These are phyloP conservation scores for Dolichallabes microphthalmus DNA, from an alignment of 2,113 vertebrate species.

Conservation along the genomic window DNA sequence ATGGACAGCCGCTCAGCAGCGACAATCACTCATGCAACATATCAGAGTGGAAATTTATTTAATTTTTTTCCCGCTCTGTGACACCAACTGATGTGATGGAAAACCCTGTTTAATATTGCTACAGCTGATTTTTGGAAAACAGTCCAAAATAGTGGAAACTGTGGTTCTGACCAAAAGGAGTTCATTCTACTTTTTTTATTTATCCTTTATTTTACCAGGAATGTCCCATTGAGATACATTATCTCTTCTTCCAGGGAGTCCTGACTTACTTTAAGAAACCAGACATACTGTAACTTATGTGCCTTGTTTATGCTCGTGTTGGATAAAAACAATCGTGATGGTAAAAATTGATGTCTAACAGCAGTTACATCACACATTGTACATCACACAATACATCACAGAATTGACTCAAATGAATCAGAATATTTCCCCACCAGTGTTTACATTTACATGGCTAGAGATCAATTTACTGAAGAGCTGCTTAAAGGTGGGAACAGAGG, in stretches of 20 bases:
- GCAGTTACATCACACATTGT: not conserved
- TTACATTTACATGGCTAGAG: not conserved
- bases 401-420: not conserved
- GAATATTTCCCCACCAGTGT: not conserved
- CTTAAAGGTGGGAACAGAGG: no score
- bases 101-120: not conserved
- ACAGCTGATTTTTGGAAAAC: not conserved
- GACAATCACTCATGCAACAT: constrained; percentile 21
- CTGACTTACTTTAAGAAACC: not conserved
- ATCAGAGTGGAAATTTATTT: constrained; percentile 31
- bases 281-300: no score
- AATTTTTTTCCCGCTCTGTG: not conserved
- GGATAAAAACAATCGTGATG: not conserved
- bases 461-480: not conserved
- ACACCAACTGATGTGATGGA: not conserved
- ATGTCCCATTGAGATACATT: no score
- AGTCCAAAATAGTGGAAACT: not conserved
- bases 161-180: not conserved
- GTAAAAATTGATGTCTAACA: not conserved
- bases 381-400: no score
- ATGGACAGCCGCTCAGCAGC: not conserved
- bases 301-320: no score
- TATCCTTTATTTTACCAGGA: no score
- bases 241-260: no score
- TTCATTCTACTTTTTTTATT: no score